Percentiles rank a stretch among this genome's conserved stretches.
Evolutionary conservation across 2,888 invertebrate species (phyloP).

Genomic region (Epiblema foenella): DNA sequence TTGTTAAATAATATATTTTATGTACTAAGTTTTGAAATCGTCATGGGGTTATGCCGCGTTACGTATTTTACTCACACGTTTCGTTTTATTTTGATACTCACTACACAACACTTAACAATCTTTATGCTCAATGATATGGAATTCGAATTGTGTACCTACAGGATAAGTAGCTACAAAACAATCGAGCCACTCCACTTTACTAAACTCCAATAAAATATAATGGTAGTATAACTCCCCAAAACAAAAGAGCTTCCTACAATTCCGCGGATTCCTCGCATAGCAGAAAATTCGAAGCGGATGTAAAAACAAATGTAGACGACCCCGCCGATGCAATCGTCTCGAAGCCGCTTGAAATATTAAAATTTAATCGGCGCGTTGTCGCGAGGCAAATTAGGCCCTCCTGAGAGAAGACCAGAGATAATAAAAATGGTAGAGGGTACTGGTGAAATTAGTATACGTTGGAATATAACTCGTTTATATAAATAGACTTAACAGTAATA

Average conservation of each 20-base stretch:
- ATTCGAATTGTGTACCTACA: neutral
- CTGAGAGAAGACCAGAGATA: slow-evolving; percentile 71
- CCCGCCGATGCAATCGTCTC: slow-evolving; percentile 69
- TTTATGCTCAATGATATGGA: too few species aligned
- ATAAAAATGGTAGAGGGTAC: slow-evolving; percentile 47
- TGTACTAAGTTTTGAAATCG: too few species aligned
- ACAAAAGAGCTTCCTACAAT: slow-evolving; percentile 13
- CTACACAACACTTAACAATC: neutral
- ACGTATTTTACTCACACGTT: too few species aligned
- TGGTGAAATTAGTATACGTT: neutral
- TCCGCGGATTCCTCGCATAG: slow-evolving; percentile 16
- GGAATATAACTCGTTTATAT: neutral
- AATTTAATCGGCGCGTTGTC: slow-evolving; percentile 85
- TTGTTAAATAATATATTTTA: too few species aligned
- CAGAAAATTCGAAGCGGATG: slow-evolving; percentile 11
- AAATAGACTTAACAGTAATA: too few species aligned
- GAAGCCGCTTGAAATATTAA: slow-evolving; percentile 83
- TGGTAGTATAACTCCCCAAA: slow-evolving; percentile 5
- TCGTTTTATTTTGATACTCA: neutral
- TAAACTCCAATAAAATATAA: slow-evolving; percentile 33
- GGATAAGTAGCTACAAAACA: neutral
- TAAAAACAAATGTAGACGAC: slow-evolving; percentile 52
- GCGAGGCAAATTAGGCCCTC: slow-evolving; percentile 84
- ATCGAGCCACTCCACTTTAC: slow-evolving; percentile 2
- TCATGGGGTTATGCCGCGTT: too few species aligned